Evolutionary conservation across 2,113 vertebrate genomes (phyloP).

Genomic region (Lutjanus erythropterus): DNA sequence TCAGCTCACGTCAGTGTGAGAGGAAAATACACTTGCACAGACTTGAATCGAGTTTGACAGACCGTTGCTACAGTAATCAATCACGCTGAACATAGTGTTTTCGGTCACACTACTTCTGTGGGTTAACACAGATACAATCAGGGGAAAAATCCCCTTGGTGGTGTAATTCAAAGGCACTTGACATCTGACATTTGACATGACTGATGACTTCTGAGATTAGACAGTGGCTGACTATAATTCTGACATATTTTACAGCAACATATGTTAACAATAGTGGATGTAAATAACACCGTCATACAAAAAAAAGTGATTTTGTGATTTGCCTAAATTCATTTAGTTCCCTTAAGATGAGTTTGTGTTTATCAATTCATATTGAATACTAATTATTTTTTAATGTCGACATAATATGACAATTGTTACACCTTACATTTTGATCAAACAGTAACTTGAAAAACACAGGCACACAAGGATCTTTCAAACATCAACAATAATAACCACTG

Average conservation of each 20-base stretch:
- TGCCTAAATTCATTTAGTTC: neutral
- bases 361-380: neutral
- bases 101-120: conserved; percentile 1
- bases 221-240: neutral
- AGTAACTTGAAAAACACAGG: neutral
- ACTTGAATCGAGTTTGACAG: conserved; percentile 9
- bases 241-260: neutral
- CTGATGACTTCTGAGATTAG: conserved; percentile 12
- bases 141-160: neutral
- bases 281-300: neutral
- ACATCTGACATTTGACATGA: neutral
- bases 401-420: neutral
- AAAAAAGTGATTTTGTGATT: too few relatives aligned
- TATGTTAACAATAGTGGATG: too few relatives aligned
- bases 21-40: conserved; percentile 17
- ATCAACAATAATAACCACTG: neutral
- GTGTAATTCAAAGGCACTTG: conserved; percentile 3
- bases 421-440: neutral
- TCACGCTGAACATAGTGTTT: conserved; percentile 13
- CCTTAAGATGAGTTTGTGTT: neutral
- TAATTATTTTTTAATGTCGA: neutral
- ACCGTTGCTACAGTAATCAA: conserved; percentile 20
- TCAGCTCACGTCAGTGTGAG: conserved; percentile 7
- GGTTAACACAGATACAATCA: neutral
- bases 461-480: neutral